Percentiles rank a stretch among this genome's conserved stretches.
Evolutionary conservation across 2,113 vertebrate species (phyloP).

Genomic region (Plotosus lineatus): DNA sequence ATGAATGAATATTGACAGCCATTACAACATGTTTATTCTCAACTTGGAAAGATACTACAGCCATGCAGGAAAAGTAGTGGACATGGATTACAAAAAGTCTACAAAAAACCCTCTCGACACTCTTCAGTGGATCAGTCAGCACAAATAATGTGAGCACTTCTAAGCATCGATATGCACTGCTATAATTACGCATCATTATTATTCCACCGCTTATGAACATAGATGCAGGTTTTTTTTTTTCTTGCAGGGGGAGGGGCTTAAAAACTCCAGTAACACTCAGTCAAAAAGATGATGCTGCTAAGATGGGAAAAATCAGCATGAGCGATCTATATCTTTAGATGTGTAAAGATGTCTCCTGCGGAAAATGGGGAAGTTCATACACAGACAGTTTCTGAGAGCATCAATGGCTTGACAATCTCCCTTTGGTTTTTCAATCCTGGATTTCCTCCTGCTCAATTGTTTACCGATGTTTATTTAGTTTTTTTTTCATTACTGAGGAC

Average conservation of each 20-base stretch:
- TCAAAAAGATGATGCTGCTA: not conserved
- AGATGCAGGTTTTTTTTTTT: not conserved
- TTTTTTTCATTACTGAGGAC: not conserved
- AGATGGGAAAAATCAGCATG: conserved; percentile 5
- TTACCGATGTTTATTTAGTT: conserved; percentile 1
- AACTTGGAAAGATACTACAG: not conserved
- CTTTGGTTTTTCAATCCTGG: conserved; percentile 7
- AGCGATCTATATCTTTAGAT: conserved; percentile 1
- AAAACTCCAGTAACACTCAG: not conserved
- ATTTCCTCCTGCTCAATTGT: conserved; percentile 25
- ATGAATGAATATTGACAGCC: conserved; percentile 9
- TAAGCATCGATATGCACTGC: not conserved
- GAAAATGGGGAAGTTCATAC: not conserved
- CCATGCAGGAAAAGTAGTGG: not conserved
- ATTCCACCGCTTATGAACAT: not conserved
- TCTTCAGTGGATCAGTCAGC: not conserved
- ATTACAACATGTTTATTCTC: conserved; percentile 11
- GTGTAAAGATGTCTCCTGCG: conserved; percentile 6
- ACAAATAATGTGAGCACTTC: not conserved
- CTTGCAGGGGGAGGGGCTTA: no score
- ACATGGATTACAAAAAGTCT: not conserved
- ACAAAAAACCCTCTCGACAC: not conserved
- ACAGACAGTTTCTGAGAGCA: conserved; percentile 12
- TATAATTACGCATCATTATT: conserved; percentile 12
- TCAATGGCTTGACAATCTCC: not conserved